Evolutionary conservation across 2,888 invertebrate genomes (phyloP), one percentile per base, ranked within the genome.

Genomic region (Esperia sulphurella): DNA sequence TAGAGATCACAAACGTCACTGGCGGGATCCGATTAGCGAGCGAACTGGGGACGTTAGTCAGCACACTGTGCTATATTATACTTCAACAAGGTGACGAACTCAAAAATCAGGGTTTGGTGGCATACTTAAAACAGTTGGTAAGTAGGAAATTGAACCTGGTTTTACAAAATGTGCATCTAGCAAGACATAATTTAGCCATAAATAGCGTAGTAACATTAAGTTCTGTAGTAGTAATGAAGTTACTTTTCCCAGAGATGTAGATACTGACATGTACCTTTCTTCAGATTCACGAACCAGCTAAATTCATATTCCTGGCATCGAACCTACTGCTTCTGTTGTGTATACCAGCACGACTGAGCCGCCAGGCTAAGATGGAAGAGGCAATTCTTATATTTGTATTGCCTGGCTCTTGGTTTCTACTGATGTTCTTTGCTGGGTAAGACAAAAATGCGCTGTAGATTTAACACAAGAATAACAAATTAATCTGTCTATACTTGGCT

Each of bases 351-450:
- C 93, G 98, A 5, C 69, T 97, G 10, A 91, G 92, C 53, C 93
- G 92, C 8, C 93, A 96, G 67, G 91, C 93, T 42, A 92, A 93
- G 65, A 91, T 95, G 0, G 99, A 99, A 80, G 99, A 98, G 78
- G 95, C 97, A 0, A 93, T 99, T 44, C 89, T 99, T 28, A 93
- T 97, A 37, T 94, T 98, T 65, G 95, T 98, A 0, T 94, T 98
- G 14, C 99, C 99, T 0, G 97, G 98, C 4, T 96, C 96, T 33
- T 99, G 99, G 99, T 97, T 98, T 78, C 93, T 98, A 40, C 92
- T 99, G 14, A 97, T 99, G 94, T 99, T 99, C 82, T 99, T 99
- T 85, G 99, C 99, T 38, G 98, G 99, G 98, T 98, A 90, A 87
- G 75, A 43, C 1, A 30, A 13, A 29, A 29, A 2, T 33, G 21